Percentiles rank a stretch among this genome's conserved stretches.
Conservation (phyloP, 1,140 invertebrate genomes). For the Notospermus geniculatus region DNA sequence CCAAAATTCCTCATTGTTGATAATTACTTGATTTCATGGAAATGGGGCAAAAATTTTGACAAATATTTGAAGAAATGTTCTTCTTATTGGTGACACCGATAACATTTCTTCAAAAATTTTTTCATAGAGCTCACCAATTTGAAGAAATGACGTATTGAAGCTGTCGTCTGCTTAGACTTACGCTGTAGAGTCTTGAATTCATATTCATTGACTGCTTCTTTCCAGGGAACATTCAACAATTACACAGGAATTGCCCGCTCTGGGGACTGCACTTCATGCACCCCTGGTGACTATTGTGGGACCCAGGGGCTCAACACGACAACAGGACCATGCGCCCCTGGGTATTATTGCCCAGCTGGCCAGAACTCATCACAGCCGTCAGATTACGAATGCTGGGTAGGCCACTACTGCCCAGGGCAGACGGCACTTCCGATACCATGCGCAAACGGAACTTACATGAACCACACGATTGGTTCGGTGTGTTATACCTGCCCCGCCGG, state of each 20-base stretch:
- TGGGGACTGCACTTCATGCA: slow-evolving; percentile 36
- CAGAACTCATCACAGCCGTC: slow-evolving; percentile 39
- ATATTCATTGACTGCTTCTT: slow-evolving; percentile 1
- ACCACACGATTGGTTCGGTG: slow-evolving; percentile 38
- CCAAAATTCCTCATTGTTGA: too few relatives aligned
- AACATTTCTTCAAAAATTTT: too few relatives aligned
- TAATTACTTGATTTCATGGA: too few relatives aligned
- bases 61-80: too few relatives aligned
- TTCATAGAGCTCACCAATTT: too few relatives aligned
- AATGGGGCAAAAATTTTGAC: too few relatives aligned
- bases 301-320: slow-evolving; percentile 37
- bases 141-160: too few relatives aligned
- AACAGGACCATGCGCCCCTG: slow-evolving; percentile 38
- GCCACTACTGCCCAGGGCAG: slow-evolving; percentile 43
- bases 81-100: too few relatives aligned
- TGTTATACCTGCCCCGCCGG: slow-evolving; percentile 46
- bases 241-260: slow-evolving; percentile 34
- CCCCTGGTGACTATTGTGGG: slow-evolving; percentile 39
- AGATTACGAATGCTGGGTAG: slow-evolving; percentile 31
- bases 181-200: background rate
- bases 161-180: background rate
- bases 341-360: slow-evolving; percentile 45
- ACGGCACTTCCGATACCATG: slow-evolving; percentile 39
- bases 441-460: slow-evolving; percentile 48
- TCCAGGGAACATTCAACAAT: slow-evolving; percentile 45